Evolutionary conservation across 2,113 vertebrate genomes (phyloP).

Genomic region (Isichthys henryi): DNA sequence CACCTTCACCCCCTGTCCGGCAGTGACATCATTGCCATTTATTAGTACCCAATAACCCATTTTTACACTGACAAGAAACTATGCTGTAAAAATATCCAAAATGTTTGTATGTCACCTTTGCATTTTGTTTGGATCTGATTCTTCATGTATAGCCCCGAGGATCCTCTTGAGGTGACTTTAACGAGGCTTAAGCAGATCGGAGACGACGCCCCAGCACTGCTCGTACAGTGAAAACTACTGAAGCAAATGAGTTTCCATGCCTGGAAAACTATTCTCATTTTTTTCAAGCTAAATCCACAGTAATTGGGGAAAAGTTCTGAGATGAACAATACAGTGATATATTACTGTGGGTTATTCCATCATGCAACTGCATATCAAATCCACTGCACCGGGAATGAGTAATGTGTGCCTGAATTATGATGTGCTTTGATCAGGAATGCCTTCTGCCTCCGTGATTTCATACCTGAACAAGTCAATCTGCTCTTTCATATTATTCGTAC

Average conservation of each 20-base stretch:
- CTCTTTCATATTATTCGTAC: background rate
- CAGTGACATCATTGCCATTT: background rate
- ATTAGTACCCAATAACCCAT: background rate
- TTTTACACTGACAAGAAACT: background rate
- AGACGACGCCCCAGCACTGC: background rate
- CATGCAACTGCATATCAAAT: background rate
- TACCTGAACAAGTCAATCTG: background rate
- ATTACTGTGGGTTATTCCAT: background rate
- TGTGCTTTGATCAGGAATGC: background rate
- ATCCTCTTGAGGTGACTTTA: background rate
- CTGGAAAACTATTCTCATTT: conserved; percentile 13
- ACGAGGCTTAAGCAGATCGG: background rate
- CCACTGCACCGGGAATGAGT: background rate
- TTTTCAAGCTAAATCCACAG: background rate
- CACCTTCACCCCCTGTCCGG: background rate
- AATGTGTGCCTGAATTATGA: background rate
- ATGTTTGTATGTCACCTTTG: background rate
- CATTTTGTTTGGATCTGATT: background rate
- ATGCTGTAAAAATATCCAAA: background rate
- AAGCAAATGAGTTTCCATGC: conserved; percentile 4
- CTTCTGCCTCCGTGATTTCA: background rate
- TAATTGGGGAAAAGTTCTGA: background rate
- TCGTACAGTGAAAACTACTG: background rate
- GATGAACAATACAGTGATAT: conserved; percentile 4
- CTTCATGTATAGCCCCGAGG: background rate